These are phyloP conservation scores for Panzeria rudis DNA, from an alignment of 2,888 invertebrate genomes.

Conservation along the genomic window DNA sequence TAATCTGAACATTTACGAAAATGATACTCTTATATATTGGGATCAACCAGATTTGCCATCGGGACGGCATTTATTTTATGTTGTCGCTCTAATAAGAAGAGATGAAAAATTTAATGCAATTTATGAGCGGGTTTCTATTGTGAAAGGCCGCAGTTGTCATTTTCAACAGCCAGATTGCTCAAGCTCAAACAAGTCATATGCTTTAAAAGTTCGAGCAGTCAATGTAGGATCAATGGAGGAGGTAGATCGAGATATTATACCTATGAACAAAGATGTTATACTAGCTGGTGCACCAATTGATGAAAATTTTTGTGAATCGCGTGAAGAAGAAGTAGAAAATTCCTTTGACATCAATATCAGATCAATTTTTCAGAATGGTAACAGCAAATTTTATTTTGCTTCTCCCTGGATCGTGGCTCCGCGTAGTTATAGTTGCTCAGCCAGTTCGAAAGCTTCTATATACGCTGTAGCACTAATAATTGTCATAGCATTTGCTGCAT, in stretches of 20 bases:
- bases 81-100: constrained; percentile 80
- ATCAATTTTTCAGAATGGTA: constrained; percentile 21
- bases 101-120: constrained; percentile 63
- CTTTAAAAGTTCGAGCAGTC: constrained; percentile 77
- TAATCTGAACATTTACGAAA: constrained; percentile 68
- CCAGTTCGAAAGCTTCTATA: constrained; percentile 47
- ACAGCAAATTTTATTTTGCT: constrained; percentile 62
- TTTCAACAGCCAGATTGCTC: constrained; percentile 74
- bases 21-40: constrained; percentile 82
- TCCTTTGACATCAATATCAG: constrained; percentile 1
- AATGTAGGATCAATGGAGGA: constrained; percentile 74
- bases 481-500: constrained; percentile 57
- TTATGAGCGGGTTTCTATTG: constrained; percentile 69
- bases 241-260: constrained; percentile 65
- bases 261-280: constrained; percentile 57
- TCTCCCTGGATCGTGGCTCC: constrained; percentile 66
- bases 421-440: constrained; percentile 38
- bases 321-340: constrained; percentile 5
- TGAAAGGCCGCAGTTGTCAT: constrained; percentile 73
- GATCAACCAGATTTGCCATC: constrained; percentile 84
- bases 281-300: constrained; percentile 64
- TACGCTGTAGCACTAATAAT: constrained; percentile 67
- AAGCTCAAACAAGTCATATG: constrained; percentile 69
- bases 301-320: constrained; percentile 47
- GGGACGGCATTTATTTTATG: constrained; percentile 85